These are phyloP conservation scores for Andrena praecox DNA, from an alignment of 2,888 invertebrate species.

Conservation along the genomic window DNA sequence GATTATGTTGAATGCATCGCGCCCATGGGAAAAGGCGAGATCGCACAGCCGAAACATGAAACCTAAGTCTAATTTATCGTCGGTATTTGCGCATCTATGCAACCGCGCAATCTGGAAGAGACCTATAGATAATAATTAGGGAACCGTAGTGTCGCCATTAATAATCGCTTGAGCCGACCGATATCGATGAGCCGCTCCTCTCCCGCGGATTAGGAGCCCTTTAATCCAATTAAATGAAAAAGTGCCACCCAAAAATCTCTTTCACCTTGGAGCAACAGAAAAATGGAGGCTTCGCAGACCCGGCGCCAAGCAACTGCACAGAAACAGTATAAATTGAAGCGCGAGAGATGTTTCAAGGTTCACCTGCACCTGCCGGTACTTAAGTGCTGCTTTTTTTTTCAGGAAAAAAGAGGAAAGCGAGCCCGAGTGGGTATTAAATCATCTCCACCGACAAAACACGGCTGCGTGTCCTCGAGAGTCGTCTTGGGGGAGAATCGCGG, in stretches of 20 bases:
- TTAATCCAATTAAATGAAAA: conserved; percentile 5
- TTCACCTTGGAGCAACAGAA: not conserved
- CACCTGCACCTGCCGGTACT: not conserved
- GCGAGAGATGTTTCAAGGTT: too few species aligned
- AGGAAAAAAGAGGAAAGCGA: not conserved
- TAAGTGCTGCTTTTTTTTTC: not conserved
- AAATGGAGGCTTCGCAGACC: too few species aligned
- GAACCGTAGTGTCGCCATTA: conserved; percentile 8
- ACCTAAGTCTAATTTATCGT: conserved; percentile 67
- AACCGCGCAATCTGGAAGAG: not conserved
- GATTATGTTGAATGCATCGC: conserved; percentile 64
- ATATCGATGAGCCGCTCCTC: not conserved
- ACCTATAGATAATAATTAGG: conserved; percentile 56
- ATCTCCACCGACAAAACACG: conserved; percentile 37
- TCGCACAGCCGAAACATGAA: conserved; percentile 55
- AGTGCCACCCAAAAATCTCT: not conserved
- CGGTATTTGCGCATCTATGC: conserved; percentile 5
- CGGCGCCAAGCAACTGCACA: too few species aligned
- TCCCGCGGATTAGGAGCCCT: not conserved
- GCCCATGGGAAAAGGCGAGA: conserved; percentile 58
- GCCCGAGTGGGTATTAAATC: conserved; percentile 39
- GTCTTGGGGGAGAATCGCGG: not conserved
- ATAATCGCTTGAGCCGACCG: conserved; percentile 10
- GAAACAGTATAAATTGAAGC: not conserved
- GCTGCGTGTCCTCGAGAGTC: conserved; percentile 21